Evolutionary conservation across 1,140 invertebrate species (phyloP).

Genomic region (Globodera ellingtonae): DNA sequence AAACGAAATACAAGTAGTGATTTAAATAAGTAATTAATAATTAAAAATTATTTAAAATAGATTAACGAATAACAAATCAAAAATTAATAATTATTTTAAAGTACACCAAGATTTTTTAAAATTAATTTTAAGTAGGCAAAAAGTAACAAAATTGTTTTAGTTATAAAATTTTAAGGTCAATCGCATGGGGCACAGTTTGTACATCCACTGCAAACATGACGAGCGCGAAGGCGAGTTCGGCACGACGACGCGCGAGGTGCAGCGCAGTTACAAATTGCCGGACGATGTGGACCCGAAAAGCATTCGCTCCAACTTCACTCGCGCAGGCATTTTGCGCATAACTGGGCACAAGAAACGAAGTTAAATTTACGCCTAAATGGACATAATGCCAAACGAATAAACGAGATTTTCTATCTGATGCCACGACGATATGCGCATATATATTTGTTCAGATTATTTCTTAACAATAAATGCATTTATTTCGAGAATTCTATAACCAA

Average conservation of each 20-base stretch:
- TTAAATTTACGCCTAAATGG: background rate
- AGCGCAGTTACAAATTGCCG: constrained; percentile 55
- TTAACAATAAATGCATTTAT: background rate
- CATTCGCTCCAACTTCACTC: background rate
- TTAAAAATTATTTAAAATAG: no score
- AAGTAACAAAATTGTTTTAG: no score
- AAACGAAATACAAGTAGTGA: constrained; percentile 59
- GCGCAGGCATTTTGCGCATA: background rate
- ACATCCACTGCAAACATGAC: constrained; percentile 63
- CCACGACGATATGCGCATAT: no score
- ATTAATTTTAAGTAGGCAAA: no score
- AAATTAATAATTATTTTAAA: no score
- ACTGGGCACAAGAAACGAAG: background rate
- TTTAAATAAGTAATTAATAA: no score
- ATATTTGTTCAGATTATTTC: background rate
- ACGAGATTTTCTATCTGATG: no score
- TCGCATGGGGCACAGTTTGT: constrained; percentile 53
- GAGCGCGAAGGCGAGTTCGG: constrained; percentile 57
- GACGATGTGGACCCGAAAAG: constrained; percentile 10
- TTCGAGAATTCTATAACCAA: no score
- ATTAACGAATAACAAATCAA: no score
- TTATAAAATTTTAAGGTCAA: constrained; percentile 52
- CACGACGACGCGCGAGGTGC: constrained; percentile 56
- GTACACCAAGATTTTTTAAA: no score
- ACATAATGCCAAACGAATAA: background rate